Evolutionary conservation across 1,140 invertebrate genomes (phyloP).

Genomic region (Radopholus similis): DNA sequence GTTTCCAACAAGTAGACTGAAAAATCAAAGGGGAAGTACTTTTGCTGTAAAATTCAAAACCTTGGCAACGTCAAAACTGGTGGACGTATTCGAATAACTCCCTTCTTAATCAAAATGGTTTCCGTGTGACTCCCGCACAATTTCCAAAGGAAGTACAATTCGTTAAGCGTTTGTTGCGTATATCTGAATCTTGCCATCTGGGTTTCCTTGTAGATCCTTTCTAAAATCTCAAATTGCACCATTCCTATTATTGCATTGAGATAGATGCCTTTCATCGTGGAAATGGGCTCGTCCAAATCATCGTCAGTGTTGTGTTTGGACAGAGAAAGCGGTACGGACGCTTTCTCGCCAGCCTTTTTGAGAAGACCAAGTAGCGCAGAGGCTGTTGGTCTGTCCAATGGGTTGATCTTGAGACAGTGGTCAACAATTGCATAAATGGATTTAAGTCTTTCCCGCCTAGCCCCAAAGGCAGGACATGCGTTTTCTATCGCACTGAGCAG

Average conservation of each 20-base stretch:
- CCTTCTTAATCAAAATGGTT: slow-evolving; percentile 29
- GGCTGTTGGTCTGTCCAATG: too few species aligned
- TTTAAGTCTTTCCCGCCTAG: background rate
- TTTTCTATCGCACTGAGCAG: background rate
- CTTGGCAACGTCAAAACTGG: slow-evolving; percentile 35
- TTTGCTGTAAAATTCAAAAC: slow-evolving; percentile 10
- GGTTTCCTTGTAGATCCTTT: slow-evolving; percentile 19
- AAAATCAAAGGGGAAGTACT: slow-evolving; percentile 21
- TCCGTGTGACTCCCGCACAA: slow-evolving; percentile 36
- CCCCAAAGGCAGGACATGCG: background rate
- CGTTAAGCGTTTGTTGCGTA: slow-evolving; percentile 19
- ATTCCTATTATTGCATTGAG: too few species aligned
- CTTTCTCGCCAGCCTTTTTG: too few species aligned
- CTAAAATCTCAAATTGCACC: too few species aligned
- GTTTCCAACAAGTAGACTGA: slow-evolving; percentile 60
- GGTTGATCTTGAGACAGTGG: background rate
- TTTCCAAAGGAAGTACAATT: slow-evolving; percentile 43
- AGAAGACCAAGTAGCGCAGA: background rate
- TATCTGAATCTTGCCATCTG: slow-evolving; percentile 10
- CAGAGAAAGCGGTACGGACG: too few species aligned
- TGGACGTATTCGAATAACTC: slow-evolving; percentile 34
- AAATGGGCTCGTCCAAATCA: too few species aligned
- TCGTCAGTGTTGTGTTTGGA: too few species aligned
- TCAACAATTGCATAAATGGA: background rate
- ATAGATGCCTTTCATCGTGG: too few species aligned